Percentiles rank a stretch among this genome's conserved stretches.
Conservation (phyloP, 2,888 invertebrate genomes). For the Danaus chrysippus region DNA sequence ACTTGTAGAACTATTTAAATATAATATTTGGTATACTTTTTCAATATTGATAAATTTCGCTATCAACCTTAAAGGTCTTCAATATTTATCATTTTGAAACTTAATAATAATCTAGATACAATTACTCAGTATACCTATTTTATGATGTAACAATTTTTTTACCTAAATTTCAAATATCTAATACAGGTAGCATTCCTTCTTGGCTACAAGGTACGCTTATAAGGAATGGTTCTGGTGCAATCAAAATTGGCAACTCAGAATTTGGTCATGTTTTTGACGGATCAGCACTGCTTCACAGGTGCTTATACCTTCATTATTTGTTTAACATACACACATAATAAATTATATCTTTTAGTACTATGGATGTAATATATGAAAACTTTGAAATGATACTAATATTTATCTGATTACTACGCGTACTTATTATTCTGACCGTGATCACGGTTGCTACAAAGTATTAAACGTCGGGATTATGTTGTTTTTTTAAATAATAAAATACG, state of each 20-base stretch:
- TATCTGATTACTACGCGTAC: too few species aligned
- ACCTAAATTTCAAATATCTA: not conserved
- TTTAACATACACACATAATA: not conserved
- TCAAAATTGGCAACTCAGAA: slow-evolving; percentile 83
- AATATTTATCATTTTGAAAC: not conserved
- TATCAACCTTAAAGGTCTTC: too few species aligned
- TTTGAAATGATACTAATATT: too few species aligned
- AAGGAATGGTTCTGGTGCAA: slow-evolving; percentile 89
- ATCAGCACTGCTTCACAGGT: slow-evolving; percentile 54
- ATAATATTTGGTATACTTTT: too few species aligned
- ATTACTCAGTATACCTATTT: not conserved
- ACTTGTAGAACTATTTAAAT: too few species aligned
- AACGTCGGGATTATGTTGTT: too few species aligned
- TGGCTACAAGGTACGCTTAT: slow-evolving; percentile 87
- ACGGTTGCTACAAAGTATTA: too few species aligned
- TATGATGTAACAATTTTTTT: not conserved
- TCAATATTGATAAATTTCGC: too few species aligned
- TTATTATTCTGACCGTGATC: too few species aligned
- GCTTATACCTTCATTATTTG: not conserved
- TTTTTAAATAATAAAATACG: too few species aligned
- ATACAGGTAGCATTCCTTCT: slow-evolving; percentile 75
- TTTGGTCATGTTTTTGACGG: slow-evolving; percentile 89
- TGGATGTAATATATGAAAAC: not conserved
- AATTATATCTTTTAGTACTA: not conserved
- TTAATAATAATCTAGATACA: not conserved